Evolutionary conservation across 2,888 invertebrate species (phyloP).

Genomic region (Monoplex corrugatus): DNA sequence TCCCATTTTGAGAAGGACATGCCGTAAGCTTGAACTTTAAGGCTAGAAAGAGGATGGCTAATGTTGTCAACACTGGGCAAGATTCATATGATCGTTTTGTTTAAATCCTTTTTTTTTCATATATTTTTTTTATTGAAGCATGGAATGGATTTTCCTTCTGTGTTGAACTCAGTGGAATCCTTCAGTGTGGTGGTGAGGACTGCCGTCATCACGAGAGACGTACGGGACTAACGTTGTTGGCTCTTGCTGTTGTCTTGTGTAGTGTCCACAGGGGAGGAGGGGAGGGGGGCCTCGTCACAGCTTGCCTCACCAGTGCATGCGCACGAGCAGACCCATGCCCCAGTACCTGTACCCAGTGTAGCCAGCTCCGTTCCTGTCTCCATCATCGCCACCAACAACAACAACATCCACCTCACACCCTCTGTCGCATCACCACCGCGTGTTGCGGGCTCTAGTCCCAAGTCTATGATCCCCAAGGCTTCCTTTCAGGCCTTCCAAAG

Average conservation of each 20-base stretch:
- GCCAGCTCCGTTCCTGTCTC: constrained; percentile 53
- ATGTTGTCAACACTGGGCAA: too few relatives aligned
- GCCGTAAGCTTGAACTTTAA: too few relatives aligned
- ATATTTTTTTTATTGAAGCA: too few relatives aligned
- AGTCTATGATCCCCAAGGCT: constrained; percentile 18
- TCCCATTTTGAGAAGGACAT: too few relatives aligned
- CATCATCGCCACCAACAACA: constrained; percentile 47
- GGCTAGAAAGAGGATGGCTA: too few relatives aligned
- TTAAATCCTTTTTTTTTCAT: neutral
- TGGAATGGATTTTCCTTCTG: too few relatives aligned
- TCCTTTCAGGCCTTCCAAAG: neutral
- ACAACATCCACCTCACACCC: constrained; percentile 40
- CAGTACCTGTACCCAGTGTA: constrained; percentile 14
- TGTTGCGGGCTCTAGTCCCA: constrained; percentile 36
- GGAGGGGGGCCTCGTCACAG: neutral
- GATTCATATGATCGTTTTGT: neutral
- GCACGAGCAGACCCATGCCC: neutral
- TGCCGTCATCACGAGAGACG: neutral
- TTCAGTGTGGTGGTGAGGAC: neutral
- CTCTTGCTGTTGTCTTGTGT: constrained; percentile 41
- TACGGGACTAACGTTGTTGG: neutral
- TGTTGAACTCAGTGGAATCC: neutral
- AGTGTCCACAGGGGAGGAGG: constrained; percentile 35
- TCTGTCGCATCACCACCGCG: constrained; percentile 28
- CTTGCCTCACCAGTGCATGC: constrained; percentile 29